Percentiles rank a stretch among this genome's conserved stretches.
Evolutionary conservation across 2,888 invertebrate genomes (phyloP).

Genomic region (Ophion ventricosus): DNA sequence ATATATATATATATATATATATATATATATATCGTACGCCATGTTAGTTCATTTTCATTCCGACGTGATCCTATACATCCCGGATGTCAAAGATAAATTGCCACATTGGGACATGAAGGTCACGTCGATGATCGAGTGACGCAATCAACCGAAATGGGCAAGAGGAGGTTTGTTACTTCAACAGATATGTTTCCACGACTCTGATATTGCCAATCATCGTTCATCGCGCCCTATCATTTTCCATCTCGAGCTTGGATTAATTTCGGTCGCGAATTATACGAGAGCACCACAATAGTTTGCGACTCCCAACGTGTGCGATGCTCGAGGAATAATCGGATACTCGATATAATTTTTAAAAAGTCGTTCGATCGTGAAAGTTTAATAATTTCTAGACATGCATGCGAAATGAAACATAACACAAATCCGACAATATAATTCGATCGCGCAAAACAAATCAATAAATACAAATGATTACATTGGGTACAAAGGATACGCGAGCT

Average conservation of each 20-base stretch:
- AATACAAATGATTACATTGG: slow-evolving; percentile 3
- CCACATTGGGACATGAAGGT: background rate
- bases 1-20: background rate
- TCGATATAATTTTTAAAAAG: background rate
- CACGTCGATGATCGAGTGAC: too few species aligned
- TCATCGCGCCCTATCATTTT: background rate
- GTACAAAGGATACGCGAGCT: background rate
- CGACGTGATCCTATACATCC: background rate
- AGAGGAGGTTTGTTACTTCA: background rate
- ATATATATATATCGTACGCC: background rate
- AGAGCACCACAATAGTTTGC: background rate
- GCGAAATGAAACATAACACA: background rate
- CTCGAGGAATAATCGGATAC: background rate
- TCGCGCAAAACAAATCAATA: background rate
- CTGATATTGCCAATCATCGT: background rate
- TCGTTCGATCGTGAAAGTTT: slow-evolving; percentile 9
- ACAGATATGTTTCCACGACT: background rate
- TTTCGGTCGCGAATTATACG: background rate
- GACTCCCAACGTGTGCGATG: background rate
- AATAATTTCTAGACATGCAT: slow-evolving; percentile 3
- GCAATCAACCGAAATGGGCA: background rate
- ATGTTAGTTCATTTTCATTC: too few species aligned
- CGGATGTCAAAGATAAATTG: background rate
- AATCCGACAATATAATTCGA: background rate
- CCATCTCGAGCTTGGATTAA: too few species aligned